Percentiles rank a stretch among this genome's conserved stretches.
These are phyloP conservation scores for Mormoops blainvillei DNA, from an alignment of 2,113 vertebrate species.

Conservation along the genomic window DNA sequence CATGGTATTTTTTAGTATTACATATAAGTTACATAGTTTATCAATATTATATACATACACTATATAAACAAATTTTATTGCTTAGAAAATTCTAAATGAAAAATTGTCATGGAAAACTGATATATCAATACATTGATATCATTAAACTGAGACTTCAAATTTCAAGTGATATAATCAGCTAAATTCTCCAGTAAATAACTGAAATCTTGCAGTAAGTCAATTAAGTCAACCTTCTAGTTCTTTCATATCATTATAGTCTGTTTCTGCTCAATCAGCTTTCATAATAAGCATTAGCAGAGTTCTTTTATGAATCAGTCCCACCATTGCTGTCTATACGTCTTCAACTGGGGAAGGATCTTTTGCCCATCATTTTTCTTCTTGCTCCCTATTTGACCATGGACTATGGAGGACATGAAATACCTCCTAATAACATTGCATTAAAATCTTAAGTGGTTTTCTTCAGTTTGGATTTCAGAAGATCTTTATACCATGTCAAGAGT, in stretches of 20 bases:
- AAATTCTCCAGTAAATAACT: neutral
- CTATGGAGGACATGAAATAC: neutral
- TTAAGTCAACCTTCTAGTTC: neutral
- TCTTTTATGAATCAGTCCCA: neutral
- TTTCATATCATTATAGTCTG: neutral
- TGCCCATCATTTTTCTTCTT: neutral
- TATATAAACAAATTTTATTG: neutral
- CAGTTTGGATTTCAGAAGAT: neutral
- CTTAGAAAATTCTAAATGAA: neutral
- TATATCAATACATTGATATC: neutral
- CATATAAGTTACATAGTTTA: conserved; percentile 8
- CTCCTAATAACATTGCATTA: neutral
- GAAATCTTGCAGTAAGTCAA: neutral
- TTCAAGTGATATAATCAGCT: conserved; percentile 2
- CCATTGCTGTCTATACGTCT: neutral
- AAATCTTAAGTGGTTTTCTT: neutral
- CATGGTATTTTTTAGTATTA: neutral
- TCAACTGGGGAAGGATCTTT: neutral
- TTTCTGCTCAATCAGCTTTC: neutral
- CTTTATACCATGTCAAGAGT: neutral
- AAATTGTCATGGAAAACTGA: neutral
- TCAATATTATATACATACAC: neutral
- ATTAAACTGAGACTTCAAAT: neutral
- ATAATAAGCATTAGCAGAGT: neutral
- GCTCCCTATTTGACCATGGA: neutral